A percentile compares a stretch with the other conserved stretches of the same genome.
These are phyloP conservation scores for Isurus oxyrinchus DNA, from an alignment of 2,113 vertebrate genomes.

Conservation along the genomic window DNA sequence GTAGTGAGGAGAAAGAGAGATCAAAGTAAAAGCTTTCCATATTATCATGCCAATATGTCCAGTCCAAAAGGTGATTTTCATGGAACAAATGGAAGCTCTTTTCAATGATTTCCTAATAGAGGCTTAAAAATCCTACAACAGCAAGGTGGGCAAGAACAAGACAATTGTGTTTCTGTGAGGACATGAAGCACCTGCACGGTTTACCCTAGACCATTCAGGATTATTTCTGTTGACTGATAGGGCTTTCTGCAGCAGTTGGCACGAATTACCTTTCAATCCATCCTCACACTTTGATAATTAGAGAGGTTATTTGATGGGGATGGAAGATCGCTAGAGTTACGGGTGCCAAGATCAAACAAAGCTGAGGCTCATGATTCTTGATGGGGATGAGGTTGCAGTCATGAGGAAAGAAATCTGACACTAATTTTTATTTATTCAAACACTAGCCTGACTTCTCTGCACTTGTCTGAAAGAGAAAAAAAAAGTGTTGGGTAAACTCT, in stretches of 20 bases:
- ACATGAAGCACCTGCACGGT: not conserved
- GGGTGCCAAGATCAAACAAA: conserved; percentile 56
- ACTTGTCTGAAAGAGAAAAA: not conserved
- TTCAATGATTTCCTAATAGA: not conserved
- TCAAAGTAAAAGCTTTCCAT: not conserved
- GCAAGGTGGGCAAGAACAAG: not conserved
- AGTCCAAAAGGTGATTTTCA: not conserved
- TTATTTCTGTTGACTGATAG: not conserved
- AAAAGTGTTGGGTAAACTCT: not conserved
- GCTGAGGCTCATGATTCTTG: not conserved
- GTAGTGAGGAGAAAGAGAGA: too few relatives aligned
- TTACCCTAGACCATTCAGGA: not conserved
- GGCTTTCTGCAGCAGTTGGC: conserved; percentile 11
- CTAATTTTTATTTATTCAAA: conserved; percentile 42
- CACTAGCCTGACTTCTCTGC: not conserved
- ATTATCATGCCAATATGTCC: not conserved
- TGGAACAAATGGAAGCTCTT: not conserved
- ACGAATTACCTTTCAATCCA: conserved; percentile 29
- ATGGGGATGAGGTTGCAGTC: conserved; percentile 42
- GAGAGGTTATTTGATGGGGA: conserved; percentile 68
- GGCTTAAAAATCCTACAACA: not conserved
- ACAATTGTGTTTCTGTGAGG: not conserved
- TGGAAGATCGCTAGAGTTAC: conserved; percentile 55
- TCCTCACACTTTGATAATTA: conserved; percentile 39
- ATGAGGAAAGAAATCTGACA: conserved; percentile 62